phyloP scores from a whole-genome alignment of 2,113 vertebrate genomes.

The Callorhinus ursinus region DNA sequence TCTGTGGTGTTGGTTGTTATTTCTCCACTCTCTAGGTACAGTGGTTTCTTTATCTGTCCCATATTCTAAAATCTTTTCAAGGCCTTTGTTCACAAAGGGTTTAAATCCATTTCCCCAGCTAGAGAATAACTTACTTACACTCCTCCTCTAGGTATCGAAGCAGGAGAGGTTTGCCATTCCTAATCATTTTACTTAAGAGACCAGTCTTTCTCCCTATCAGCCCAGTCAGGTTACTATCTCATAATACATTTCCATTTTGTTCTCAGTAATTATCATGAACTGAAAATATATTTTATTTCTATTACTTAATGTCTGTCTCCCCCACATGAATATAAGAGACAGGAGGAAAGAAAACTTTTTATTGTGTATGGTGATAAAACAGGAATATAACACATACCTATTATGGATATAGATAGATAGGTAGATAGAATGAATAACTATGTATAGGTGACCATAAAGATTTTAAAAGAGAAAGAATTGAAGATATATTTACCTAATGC shows the following conservation, averaged over 20 bases:
- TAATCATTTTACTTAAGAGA: neutral
- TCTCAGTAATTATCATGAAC: neutral
- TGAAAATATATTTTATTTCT: conserved; percentile 1
- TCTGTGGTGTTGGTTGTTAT: neutral
- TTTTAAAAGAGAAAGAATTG: neutral
- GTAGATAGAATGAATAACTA: neutral
- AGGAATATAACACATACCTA: neutral
- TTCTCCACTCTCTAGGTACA: neutral
- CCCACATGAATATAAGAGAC: neutral
- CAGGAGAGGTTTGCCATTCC: neutral
- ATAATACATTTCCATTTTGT: neutral
- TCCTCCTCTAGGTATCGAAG: neutral
- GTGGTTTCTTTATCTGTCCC: neutral
- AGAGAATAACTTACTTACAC: neutral
- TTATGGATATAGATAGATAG: neutral
- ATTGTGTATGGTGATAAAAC: neutral
- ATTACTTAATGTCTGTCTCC: neutral
- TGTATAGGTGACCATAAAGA: neutral
- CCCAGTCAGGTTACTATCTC: neutral
- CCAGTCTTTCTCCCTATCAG: neutral
- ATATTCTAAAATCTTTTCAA: neutral
- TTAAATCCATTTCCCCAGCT: neutral
- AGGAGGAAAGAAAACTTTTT: neutral
- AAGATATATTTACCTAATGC: neutral
- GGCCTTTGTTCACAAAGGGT: neutral